Evolutionary conservation across 2,113 vertebrate species (phyloP).

Genomic region (Cochlearius cochlearius): DNA sequence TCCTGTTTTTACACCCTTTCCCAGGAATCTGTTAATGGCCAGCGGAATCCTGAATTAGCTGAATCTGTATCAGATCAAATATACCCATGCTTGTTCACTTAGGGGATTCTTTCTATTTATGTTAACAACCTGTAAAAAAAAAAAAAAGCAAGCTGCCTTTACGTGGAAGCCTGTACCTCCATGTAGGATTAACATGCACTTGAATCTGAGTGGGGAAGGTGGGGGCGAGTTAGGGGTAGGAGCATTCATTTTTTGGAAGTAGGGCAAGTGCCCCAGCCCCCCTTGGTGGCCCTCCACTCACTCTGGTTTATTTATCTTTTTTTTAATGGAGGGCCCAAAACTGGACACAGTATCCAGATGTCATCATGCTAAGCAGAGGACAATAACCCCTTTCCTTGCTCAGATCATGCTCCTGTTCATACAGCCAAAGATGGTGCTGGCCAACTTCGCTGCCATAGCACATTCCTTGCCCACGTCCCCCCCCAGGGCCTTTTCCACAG

Average conservation of each 20-base stretch:
- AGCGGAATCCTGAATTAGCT: not conserved
- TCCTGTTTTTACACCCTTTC: not conserved
- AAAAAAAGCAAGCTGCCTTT: too few species aligned
- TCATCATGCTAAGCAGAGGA: fast-evolving
- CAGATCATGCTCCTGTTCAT: fast-evolving
- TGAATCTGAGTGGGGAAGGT: not conserved
- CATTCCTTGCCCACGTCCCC: fast-evolving
- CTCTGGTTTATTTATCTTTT: not conserved
- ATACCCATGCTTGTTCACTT: not conserved
- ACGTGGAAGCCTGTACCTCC: not conserved
- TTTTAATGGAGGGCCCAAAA: not conserved
- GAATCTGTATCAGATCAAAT: not conserved
- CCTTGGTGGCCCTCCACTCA: not conserved
- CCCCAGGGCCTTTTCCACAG: too few species aligned
- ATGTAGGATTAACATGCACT: not conserved
- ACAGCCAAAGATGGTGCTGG: not conserved
- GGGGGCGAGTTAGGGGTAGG: not conserved
- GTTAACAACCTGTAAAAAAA: not conserved
- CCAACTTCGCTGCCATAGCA: not conserved
- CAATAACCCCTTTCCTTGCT: not conserved
- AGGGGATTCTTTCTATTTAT: not conserved
- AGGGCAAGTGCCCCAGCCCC: not conserved
- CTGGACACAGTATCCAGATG: not conserved
- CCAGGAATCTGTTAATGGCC: not conserved
- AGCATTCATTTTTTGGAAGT: not conserved